Conservation (phyloP, 2,797 vertebrate species). For the Sebastes steindachneri region DNA sequence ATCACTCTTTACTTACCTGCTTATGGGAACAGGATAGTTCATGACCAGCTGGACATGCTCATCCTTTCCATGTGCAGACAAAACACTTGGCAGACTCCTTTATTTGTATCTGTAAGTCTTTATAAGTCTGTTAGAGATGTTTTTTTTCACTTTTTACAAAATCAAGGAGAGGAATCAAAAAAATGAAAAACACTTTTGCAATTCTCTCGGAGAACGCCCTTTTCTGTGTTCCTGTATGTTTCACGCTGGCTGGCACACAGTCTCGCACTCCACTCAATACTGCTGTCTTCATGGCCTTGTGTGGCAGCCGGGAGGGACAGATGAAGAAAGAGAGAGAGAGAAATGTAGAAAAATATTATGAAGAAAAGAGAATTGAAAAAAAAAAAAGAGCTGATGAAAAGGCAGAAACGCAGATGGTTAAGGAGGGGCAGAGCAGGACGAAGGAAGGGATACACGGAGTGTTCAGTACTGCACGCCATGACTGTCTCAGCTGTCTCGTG, state of each 20-base stretch:
- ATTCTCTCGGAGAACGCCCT: conserved; percentile 83
- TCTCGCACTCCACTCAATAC: conserved; percentile 84
- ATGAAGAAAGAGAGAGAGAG: conserved; percentile 49
- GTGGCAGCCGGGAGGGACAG: conserved; percentile 59
- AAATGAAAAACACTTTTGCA: conserved; percentile 79
- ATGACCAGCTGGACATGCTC: conserved; percentile 9
- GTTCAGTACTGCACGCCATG: conserved; percentile 74
- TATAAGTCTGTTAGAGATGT: conserved; percentile 85
- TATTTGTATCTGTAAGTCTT: conserved; percentile 75
- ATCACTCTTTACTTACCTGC: conserved; percentile 28
- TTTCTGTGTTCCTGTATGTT: conserved; percentile 66
- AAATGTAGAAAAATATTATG: conserved; percentile 42
- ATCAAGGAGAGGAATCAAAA: conserved; percentile 75
- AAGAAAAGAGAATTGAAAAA: conserved; percentile 39
- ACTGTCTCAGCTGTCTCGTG: conserved; percentile 64
- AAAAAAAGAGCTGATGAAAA: conserved; percentile 42
- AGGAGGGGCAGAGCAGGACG: conserved; percentile 28
- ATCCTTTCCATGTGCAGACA: conserved; percentile 27
- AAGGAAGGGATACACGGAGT: conserved; percentile 66
- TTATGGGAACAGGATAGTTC: not conserved
- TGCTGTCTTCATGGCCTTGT: conserved; percentile 85
- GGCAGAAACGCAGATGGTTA: conserved; percentile 40
- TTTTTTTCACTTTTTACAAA: conserved; percentile 86
- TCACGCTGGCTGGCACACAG: conserved; percentile 70
- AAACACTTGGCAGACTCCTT: conserved; percentile 59